Conservation (phyloP, 2,113 vertebrate genomes). For the Apodemus speciosus region DNA sequence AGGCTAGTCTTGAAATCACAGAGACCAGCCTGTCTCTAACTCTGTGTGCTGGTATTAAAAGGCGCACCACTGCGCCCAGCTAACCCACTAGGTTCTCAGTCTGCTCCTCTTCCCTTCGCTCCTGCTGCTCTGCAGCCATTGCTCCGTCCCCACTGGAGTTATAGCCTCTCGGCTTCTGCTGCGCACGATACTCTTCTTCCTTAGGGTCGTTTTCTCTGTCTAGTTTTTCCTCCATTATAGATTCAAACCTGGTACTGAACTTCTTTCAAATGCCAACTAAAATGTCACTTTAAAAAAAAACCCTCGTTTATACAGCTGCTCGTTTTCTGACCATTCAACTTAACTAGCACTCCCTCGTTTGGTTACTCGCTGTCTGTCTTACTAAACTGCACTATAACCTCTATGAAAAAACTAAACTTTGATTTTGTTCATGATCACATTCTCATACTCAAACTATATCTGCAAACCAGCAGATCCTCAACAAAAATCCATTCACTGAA, state of each 20-base stretch:
- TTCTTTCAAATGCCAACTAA: conserved; percentile 33
- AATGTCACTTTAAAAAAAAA: background rate
- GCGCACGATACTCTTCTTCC: background rate
- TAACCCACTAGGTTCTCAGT: background rate
- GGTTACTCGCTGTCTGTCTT: conserved; percentile 16
- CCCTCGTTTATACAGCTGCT: background rate
- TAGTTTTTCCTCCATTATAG: background rate
- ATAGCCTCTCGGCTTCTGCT: background rate
- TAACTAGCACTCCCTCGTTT: background rate
- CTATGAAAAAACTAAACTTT: background rate
- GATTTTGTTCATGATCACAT: background rate
- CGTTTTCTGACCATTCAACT: background rate
- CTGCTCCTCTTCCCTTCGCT: background rate
- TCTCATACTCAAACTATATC: background rate
- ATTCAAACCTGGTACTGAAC: background rate
- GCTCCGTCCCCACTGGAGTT: background rate
- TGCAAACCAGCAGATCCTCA: background rate
- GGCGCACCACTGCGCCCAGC: background rate
- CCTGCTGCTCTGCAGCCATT: background rate
- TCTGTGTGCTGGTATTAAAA: background rate
- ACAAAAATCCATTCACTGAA: background rate
- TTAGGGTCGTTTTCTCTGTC: background rate
- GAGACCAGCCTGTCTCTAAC: background rate
- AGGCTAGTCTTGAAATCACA: background rate
- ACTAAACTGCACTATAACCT: background rate